Percentiles rank a stretch among this genome's conserved stretches.
Evolutionary conservation across 2,113 vertebrate genomes (phyloP).

Genomic region (Oplegnathus fasciatus): DNA sequence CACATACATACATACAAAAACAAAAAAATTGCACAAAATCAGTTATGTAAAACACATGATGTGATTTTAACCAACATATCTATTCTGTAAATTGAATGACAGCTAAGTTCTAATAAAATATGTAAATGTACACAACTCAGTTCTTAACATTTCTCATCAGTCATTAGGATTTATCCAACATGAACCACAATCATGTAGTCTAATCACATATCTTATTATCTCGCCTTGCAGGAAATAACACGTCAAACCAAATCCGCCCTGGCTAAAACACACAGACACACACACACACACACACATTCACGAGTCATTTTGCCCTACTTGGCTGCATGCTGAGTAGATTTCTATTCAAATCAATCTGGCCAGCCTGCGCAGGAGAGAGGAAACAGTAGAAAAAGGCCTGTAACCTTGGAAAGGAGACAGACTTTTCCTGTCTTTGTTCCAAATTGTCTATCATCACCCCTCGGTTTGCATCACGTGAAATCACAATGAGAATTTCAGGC

Average conservation of each 20-base stretch:
- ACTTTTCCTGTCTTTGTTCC: slow-evolving; percentile 83
- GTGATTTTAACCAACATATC: neutral
- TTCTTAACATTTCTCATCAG: slow-evolving; percentile 1
- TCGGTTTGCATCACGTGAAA: slow-evolving; percentile 35
- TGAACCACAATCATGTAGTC: slow-evolving; percentile 35
- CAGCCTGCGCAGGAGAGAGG: slow-evolving; percentile 32
- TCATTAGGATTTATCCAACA: slow-evolving; percentile 10
- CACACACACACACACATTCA: slow-evolving; percentile 14
- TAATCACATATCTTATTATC: slow-evolving; percentile 55
- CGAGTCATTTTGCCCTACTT: slow-evolving; percentile 38
- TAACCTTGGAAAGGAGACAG: slow-evolving; percentile 68
- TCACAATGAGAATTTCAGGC: slow-evolving; percentile 55
- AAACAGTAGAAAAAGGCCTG: slow-evolving; percentile 60
- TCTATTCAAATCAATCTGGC: slow-evolving; percentile 61
- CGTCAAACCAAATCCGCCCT: neutral
- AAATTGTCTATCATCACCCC: slow-evolving; percentile 54
- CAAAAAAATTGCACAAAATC: neutral
- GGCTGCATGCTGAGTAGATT: slow-evolving; percentile 55
- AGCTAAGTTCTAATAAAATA: neutral
- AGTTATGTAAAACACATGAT: neutral
- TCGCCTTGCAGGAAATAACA: slow-evolving; percentile 31
- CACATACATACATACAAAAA: neutral
- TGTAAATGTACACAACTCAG: neutral
- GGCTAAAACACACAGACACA: slow-evolving; percentile 17
- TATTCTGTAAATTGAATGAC: neutral